Evolutionary conservation across 2,888 invertebrate species (phyloP).

Genomic region (Adineta ricciae): DNA sequence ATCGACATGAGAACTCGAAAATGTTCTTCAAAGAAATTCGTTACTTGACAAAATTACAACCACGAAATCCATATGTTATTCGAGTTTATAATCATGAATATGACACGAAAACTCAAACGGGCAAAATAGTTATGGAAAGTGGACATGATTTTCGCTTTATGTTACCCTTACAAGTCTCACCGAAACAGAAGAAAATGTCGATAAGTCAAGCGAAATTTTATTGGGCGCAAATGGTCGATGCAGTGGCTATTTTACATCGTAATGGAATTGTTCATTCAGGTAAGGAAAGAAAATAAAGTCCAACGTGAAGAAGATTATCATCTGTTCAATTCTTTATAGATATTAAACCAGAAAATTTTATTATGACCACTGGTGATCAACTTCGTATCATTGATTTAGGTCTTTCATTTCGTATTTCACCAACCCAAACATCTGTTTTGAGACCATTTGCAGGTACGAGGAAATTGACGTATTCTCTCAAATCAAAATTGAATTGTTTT

Average conservation of each 20-base stretch:
- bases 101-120: not conserved
- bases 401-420: not conserved
- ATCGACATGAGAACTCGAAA: not conserved
- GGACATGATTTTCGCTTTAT: slow-evolving; percentile 21
- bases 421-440: not conserved
- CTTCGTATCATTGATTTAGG: slow-evolving; percentile 19
- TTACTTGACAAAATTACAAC: slow-evolving; percentile 4
- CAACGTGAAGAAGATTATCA: not conserved
- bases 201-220: not conserved
- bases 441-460: slow-evolving; percentile 17
- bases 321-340: not conserved
- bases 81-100: slow-evolving; percentile 12
- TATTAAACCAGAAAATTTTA: slow-evolving; percentile 23
- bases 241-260: not conserved
- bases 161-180: not conserved
- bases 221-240: slow-evolving; percentile 20
- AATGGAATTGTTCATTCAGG: slow-evolving; percentile 23
- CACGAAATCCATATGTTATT: not conserved
- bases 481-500: not conserved
- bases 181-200: not conserved
- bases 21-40: slow-evolving; percentile 21
- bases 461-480: not conserved
- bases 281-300: not conserved
- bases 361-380: not conserved
- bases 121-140: slow-evolving; percentile 23